phyloP scores from a whole-genome alignment of 2,888 invertebrate species.

The Rotaria macrura region DNA sequence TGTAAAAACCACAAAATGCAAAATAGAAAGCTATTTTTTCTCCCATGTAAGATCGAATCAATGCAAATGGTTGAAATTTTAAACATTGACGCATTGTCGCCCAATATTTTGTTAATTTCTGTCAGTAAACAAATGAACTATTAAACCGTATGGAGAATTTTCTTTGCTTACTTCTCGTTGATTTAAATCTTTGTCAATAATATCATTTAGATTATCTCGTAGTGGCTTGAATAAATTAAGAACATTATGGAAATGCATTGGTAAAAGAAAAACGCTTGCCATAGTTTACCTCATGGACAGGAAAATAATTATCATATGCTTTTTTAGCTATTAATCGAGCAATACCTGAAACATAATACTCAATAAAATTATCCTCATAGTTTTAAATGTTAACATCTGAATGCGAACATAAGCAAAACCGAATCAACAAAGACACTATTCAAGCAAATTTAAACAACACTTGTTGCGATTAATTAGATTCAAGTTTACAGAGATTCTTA shows the following conservation, averaged over 20 bases:
- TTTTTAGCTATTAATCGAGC: not conserved
- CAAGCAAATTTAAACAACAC: too few relatives aligned
- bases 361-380: too few relatives aligned
- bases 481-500: too few relatives aligned
- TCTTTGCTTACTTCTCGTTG: not conserved
- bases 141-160: not conserved
- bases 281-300: not conserved
- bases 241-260: not conserved
- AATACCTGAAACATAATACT: not conserved
- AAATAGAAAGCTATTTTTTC: constrained; percentile 57
- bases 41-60: constrained; percentile 56
- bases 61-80: constrained; percentile 56
- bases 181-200: not conserved
- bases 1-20: constrained; percentile 66
- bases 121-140: constrained; percentile 35
- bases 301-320: not conserved
- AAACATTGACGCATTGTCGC: constrained; percentile 55
- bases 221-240: not conserved
- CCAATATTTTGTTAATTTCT: constrained; percentile 55
- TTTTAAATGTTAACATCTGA: too few relatives aligned
- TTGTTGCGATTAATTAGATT: too few relatives aligned
- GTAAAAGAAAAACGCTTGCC: not conserved
- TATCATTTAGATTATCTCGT: not conserved
- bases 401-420: too few relatives aligned
- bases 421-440: too few relatives aligned